A percentile compares a stretch with the other conserved stretches of the same genome.
Conservation (phyloP, 2,888 invertebrate species). For the Eueremaeus valkanovi region DNA sequence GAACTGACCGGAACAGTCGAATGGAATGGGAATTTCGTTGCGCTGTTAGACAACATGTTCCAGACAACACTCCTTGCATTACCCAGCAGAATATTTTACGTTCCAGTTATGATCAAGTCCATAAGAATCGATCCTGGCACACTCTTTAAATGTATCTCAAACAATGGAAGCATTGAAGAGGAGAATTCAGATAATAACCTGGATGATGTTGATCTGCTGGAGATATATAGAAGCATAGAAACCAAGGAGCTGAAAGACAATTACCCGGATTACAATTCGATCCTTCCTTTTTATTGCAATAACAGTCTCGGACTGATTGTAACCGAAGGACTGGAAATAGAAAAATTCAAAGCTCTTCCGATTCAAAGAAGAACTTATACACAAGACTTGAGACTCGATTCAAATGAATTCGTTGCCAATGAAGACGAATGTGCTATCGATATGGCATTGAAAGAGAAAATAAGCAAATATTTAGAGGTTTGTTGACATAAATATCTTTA, state of each 20-base stretch:
- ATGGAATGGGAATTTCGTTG: conserved; percentile 41
- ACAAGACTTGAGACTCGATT: neutral
- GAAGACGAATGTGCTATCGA: neutral
- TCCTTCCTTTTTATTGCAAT: neutral
- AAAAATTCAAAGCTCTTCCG: neutral
- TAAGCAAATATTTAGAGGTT: conserved; percentile 42
- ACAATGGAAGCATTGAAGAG: neutral
- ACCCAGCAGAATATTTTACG: neutral
- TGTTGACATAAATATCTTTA: too few species aligned
- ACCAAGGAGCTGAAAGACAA: too few species aligned
- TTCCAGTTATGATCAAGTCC: conserved; percentile 27
- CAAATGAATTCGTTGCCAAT: conserved; percentile 21
- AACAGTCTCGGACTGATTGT: neutral
- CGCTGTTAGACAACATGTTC: conserved; percentile 30
- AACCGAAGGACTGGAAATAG: conserved; percentile 2
- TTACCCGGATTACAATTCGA: neutral
- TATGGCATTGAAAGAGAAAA: neutral
- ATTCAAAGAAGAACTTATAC: neutral
- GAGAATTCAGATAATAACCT: neutral
- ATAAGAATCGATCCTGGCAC: conserved; percentile 18
- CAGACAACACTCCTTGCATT: conserved; percentile 12
- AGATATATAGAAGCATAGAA: too few species aligned
- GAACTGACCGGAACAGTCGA: conserved; percentile 50
- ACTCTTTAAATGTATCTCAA: neutral
- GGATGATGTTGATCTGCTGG: too few species aligned